Evolutionary conservation across 35 echinoderm and acorn worm species (phyloP), one percentile per base, ranked within the genome.

Genomic region (Apostichopus parvimensis): DNA sequence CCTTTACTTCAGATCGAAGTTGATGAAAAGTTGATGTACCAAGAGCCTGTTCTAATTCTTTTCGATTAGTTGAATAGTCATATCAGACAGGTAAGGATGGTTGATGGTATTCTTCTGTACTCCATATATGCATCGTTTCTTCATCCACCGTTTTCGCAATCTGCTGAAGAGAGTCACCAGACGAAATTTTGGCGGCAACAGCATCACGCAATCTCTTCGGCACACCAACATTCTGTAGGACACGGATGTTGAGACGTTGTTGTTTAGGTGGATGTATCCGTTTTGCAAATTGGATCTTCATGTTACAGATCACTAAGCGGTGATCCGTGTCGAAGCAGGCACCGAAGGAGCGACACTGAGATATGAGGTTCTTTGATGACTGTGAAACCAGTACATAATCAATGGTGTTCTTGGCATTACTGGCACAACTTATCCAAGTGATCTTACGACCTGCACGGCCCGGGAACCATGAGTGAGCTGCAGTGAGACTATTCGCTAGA

Each of bases 181-280:
- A 73, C 20, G 13, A 73, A 73, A 73, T 21, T 73, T 73, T 21
- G 70, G 20, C 20, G 13, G 20, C 70, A 21, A 73, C 70, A 73
- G 13, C 70, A 73, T 73, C 20, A 73, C 70, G 70, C 20, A 73
- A 73, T 73, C 70, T 73, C 70, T 73, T 73, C 70, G 70, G 20
- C 70, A 73, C 70, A 73, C 70, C 70, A 73, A 21, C 70, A 73
- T 73, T 73, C 20, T 73, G 70, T 73, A 73, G 70, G 70, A 21
- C 70, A 13, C 70, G 70, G 70, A 73, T 73, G 70, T 73, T 73
- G 70, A 1, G 70, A 73, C 70, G 70, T 21, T 73, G 70, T 73
- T 73, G 70, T 21, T 73, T 73, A 73, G 70, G 70, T 73, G 70
- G 70, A 73, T 28, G 26, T 28, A 28, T 28, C 26, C 26, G 26